Evolutionary conservation across 1,140 invertebrate genomes (phyloP).

Genomic region (Ptiloglossa arizonensis): DNA sequence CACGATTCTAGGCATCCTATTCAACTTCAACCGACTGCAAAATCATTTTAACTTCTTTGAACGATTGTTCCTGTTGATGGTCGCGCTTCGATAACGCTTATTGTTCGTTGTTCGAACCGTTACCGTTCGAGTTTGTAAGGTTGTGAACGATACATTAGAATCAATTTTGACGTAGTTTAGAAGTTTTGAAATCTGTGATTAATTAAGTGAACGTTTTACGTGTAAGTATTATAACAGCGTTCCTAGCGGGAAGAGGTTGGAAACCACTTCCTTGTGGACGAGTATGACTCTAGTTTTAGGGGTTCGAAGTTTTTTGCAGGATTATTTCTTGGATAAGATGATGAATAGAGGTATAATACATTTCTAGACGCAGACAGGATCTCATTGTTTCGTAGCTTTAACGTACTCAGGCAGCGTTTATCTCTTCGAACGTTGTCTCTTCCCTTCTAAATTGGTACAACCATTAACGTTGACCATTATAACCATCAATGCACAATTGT

Average conservation of each 20-base stretch:
- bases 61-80: not conserved
- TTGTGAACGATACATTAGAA: not conserved
- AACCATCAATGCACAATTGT: not conserved
- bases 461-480: not conserved
- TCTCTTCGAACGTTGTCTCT: too few relatives aligned
- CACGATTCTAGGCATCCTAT: too few relatives aligned
- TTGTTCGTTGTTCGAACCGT: not conserved
- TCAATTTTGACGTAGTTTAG: not conserved
- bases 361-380: not conserved
- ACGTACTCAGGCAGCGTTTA: too few relatives aligned
- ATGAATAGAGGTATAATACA: not conserved
- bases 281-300: conserved; percentile 11
- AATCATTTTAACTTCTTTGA: too few relatives aligned
- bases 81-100: too few relatives aligned
- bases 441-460: not conserved
- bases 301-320: not conserved
- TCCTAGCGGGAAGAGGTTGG: not conserved
- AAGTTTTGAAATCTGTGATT: conserved; percentile 20
- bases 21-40: too few relatives aligned
- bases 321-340: not conserved
- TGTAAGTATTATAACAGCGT: conserved; percentile 13
- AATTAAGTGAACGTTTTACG: conserved; percentile 19
- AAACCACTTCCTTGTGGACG: not conserved
- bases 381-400: conserved; percentile 1
- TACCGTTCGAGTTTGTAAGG: not conserved